These are phyloP conservation scores for Ginglymostoma cirratum DNA, from an alignment of 2,113 vertebrate species.

Conservation along the genomic window DNA sequence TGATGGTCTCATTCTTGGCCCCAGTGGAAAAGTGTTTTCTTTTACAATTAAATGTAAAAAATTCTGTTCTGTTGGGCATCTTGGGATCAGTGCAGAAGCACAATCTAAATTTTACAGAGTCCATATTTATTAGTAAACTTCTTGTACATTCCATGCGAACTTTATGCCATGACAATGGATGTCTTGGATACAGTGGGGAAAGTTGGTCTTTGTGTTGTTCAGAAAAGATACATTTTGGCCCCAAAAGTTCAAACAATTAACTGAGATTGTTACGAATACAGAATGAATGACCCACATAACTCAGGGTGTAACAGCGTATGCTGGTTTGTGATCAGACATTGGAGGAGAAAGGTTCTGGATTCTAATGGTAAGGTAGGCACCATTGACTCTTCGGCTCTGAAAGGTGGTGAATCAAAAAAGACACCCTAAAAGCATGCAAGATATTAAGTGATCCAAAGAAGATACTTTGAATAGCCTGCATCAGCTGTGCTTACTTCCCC, in stretches of 20 bases:
- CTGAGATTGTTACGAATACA: not conserved
- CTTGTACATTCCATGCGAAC: not conserved
- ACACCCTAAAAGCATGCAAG: not conserved
- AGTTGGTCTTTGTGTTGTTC: not conserved
- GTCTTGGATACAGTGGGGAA: not conserved
- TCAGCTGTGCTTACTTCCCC: not conserved
- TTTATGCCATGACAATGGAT: not conserved
- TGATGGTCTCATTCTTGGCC: too few species aligned
- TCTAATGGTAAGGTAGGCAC: not conserved
- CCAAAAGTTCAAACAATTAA: not conserved
- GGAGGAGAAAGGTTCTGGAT: not conserved
- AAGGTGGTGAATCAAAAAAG: not conserved
- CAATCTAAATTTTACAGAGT: not conserved
- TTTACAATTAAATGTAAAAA: not conserved
- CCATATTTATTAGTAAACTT: not conserved
- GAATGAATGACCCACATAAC: not conserved
- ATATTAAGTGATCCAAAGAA: not conserved
- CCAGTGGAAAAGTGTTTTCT: not conserved
- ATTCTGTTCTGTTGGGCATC: not conserved
- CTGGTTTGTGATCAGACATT: not conserved
- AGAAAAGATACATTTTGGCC: not conserved
- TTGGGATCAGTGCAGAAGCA: not conserved
- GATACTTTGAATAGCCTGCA: not conserved
- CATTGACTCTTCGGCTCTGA: not conserved
- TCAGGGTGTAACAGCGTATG: not conserved